phyloP scores from a whole-genome alignment of 1,140 invertebrate species.

The Euborellia annulipes region DNA sequence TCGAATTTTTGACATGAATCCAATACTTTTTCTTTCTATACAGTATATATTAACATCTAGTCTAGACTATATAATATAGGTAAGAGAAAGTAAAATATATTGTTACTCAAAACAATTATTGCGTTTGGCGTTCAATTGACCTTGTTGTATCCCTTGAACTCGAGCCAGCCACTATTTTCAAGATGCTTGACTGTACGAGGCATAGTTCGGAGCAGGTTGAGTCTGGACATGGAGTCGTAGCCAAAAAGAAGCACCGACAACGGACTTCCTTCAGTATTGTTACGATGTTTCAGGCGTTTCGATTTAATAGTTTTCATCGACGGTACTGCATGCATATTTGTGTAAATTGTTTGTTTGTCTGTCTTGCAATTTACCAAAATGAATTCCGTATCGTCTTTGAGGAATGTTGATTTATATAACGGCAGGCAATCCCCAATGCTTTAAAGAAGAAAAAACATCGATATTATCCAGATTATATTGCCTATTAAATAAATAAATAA shows the following conservation, averaged over 20 bases:
- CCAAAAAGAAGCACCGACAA: slow-evolving; percentile 1
- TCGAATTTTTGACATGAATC: too few relatives aligned
- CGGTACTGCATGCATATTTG: background rate
- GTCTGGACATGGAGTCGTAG: slow-evolving; percentile 2
- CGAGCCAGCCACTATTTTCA: background rate
- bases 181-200: slow-evolving; percentile 2
- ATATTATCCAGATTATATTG: too few relatives aligned
- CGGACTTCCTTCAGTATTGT: background rate
- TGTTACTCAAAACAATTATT: too few relatives aligned
- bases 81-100: too few relatives aligned
- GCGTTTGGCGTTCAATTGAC: slow-evolving; percentile 1
- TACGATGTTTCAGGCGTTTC: too few relatives aligned
- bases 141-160: slow-evolving; percentile 6
- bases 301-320: background rate
- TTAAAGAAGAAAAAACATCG: too few relatives aligned
- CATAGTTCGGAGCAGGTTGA: slow-evolving; percentile 1
- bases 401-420: background rate
- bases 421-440: background rate
- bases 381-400: background rate
- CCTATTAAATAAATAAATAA: too few relatives aligned
- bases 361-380: background rate
- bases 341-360: background rate
- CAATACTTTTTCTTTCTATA: too few relatives aligned
- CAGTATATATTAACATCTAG: too few relatives aligned
- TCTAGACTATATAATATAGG: too few relatives aligned